Percentiles rank a stretch among this genome's conserved stretches.
These are phyloP conservation scores for Luperina testacea DNA, from an alignment of 2,888 invertebrate species.

Conservation along the genomic window DNA sequence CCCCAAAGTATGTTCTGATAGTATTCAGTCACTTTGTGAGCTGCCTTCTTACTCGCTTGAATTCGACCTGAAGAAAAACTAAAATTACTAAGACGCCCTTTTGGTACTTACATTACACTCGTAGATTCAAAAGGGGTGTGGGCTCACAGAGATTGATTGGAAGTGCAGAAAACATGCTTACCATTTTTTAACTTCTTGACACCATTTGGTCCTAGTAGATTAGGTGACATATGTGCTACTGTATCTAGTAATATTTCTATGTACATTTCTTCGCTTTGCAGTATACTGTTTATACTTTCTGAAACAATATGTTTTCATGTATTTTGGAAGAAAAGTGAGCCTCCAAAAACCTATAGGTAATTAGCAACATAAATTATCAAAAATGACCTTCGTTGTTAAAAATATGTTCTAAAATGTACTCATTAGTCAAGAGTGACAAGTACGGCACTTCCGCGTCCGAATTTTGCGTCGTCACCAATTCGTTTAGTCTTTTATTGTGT, in stretches of 20 bases:
- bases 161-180: conserved; percentile 54
- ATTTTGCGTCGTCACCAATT: conserved; percentile 78
- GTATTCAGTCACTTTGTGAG: conserved; percentile 92
- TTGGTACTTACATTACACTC: background rate
- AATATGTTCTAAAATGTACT: conserved; percentile 82
- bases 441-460: conserved; percentile 87
- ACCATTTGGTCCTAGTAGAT: conserved; percentile 91
- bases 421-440: conserved; percentile 83
- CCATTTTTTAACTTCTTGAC: conserved; percentile 90
- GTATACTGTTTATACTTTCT: conserved; percentile 91
- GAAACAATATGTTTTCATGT: conserved; percentile 51
- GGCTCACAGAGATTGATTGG: background rate
- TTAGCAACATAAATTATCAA: background rate
- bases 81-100: background rate
- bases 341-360: background rate
- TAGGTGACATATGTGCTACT: conserved; percentile 90
- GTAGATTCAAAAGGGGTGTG: background rate
- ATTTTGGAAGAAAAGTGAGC: background rate
- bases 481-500: conserved; percentile 78
- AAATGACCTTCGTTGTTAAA: conserved; percentile 82
- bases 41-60: conserved; percentile 91
- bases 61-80: conserved; percentile 85
- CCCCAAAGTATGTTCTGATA: conserved; percentile 95
- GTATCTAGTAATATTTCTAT: conserved; percentile 91
- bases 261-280: conserved; percentile 92